Percentiles rank a stretch among this genome's conserved stretches.
Evolutionary conservation across 2,888 invertebrate species (phyloP).

Genomic region (Oxyteleia sp.): DNA sequence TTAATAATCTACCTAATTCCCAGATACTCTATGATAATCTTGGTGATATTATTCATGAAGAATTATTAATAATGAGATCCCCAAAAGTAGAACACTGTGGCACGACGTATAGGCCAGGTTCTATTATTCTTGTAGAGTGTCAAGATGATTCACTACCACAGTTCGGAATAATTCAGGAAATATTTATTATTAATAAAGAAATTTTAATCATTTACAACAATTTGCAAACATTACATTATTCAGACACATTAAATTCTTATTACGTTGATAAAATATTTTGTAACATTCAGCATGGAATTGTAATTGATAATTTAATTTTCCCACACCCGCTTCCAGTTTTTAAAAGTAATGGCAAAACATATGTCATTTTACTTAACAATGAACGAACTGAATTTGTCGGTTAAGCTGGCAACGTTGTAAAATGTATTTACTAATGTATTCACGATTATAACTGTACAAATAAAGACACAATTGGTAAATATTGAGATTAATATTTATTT

Average conservation of each 20-base stretch:
- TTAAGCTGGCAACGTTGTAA: too few relatives aligned
- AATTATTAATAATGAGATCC: constrained; percentile 45
- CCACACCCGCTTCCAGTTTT: constrained; percentile 51
- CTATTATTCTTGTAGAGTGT: constrained; percentile 54
- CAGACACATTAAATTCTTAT: constrained; percentile 62
- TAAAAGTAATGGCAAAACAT: constrained; percentile 5
- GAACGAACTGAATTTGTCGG: too few relatives aligned
- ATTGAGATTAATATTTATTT: too few relatives aligned
- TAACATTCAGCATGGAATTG: constrained; percentile 27
- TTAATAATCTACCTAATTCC: constrained; percentile 8
- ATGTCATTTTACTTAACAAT: constrained; percentile 41
- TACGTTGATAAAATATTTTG: constrained; percentile 5
- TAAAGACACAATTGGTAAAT: too few relatives aligned
- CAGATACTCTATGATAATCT: constrained; percentile 1
- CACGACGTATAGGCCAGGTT: constrained; percentile 31
- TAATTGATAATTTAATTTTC: constrained; percentile 40
- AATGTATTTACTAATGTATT: too few relatives aligned
- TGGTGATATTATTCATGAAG: background rate
- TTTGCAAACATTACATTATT: constrained; percentile 46
- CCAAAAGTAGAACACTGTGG: constrained; percentile 37
- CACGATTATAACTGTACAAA: too few relatives aligned
- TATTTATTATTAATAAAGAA: constrained; percentile 38
- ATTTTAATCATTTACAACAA: constrained; percentile 41
- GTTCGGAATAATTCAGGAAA: constrained; percentile 61
- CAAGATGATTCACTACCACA: constrained; percentile 45